These are phyloP conservation scores for Enteromius viviparus DNA, from an alignment of 2,797 vertebrate genomes.

Conservation along the genomic window DNA sequence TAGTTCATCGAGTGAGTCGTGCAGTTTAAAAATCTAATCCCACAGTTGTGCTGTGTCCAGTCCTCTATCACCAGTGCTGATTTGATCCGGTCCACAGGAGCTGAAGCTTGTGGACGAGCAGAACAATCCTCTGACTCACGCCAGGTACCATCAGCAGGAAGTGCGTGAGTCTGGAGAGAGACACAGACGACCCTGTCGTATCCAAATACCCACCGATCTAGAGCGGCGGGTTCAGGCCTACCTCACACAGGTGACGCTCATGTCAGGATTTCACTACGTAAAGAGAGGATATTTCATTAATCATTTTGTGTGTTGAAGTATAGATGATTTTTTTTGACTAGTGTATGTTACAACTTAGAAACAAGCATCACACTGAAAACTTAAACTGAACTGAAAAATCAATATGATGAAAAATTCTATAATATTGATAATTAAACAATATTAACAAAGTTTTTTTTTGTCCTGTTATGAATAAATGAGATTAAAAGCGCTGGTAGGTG, in stretches of 20 bases:
- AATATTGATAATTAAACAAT: neutral
- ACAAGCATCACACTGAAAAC: neutral
- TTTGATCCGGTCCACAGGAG: slow-evolving; percentile 76
- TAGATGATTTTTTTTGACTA: neutral
- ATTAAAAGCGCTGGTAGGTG: too few species aligned
- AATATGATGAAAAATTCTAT: too few species aligned
- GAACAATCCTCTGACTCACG: slow-evolving; percentile 90
- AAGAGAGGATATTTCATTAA: neutral
- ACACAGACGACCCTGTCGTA: slow-evolving; percentile 80
- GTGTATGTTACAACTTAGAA: neutral
- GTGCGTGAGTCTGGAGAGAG: slow-evolving; percentile 83
- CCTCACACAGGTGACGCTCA: slow-evolving; percentile 78
- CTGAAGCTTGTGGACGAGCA: slow-evolving; percentile 86
- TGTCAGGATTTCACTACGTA: neutral
- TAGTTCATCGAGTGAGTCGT: neutral
- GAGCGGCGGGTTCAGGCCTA: slow-evolving; percentile 83
- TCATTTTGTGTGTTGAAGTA: neutral
- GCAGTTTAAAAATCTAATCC: neutral
- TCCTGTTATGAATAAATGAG: too few species aligned
- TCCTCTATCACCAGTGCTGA: neutral
- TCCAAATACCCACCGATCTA: slow-evolving; percentile 83
- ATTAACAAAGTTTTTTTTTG: neutral
- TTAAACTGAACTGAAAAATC: neutral
- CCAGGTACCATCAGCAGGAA: slow-evolving; percentile 85
- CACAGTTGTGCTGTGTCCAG: neutral